Base-by-base conservation (phyloP, 2,888 invertebrate species). In the Microctonus brassicae region DNA sequence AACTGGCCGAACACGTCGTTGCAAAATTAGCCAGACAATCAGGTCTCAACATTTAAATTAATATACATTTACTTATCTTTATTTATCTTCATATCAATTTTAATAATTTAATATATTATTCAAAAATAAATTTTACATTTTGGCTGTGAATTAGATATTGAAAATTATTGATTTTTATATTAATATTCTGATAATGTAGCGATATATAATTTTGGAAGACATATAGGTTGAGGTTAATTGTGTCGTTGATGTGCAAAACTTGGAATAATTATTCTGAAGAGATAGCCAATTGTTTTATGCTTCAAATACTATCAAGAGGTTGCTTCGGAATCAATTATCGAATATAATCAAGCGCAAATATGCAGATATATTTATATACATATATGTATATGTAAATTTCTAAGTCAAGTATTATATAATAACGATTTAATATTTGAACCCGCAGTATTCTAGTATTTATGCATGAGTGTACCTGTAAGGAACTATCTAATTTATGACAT, bases 21-120 rank as follows among this genome's bases (percentile, higher is more conserved):
- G 47, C 69, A 69, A 63, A 69, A 69, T 69, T 69, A 69, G 63
- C 63, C n/a, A 17, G 42, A 55, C 42, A 17, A 63, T 55, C 58
- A 65, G 36, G 55, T 55, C 36, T 36, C 22, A 29, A 13, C 24
- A 22, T 55, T 17, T n/a, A 47, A 47, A 20, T 20, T 17, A 7
- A 47, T 47, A 47, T 4, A 47, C 1, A 17, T 47, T 17, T 20
- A 17, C 1, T n/a, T 47, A 47, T 47, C 9, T 17, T 47, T 47
- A 47, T 47, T n/a, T n/a, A 3, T 39, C 20, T 17, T 6, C 17
- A 17, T n/a, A n/a, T n/a, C 2, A 17, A 20, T 5, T 9, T 7
- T n/a, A n/a, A 39, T 13, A n/a, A 39, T 13, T 39, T n/a, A 39
- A 47, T 47, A 47, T 47, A 47, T 0, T 17, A 17, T 20, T n/a